Evolutionary conservation across 2,113 vertebrate species (phyloP).

Genomic region (Melanocharis versteri): DNA sequence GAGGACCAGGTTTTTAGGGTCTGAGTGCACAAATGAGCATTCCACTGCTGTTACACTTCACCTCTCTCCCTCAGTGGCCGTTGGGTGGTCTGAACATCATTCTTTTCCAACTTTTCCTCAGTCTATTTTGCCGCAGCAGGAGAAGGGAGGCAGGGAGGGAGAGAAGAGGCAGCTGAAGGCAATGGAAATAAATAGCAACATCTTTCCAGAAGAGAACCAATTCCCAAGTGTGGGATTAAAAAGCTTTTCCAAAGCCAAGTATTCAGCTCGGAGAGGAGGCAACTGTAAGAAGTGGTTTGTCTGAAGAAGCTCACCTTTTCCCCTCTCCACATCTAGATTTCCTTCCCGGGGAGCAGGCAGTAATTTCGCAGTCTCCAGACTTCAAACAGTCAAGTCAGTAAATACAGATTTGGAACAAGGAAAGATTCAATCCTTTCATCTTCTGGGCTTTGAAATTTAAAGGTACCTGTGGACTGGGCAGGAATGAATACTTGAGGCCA

Average conservation of each 20-base stretch:
- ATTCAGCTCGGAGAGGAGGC: not conserved
- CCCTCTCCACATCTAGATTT: not conserved
- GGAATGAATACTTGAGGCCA: not conserved
- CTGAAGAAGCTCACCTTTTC: slow-evolving; percentile 23
- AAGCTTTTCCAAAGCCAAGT: slow-evolving; percentile 26
- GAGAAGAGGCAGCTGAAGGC: slow-evolving; percentile 19
- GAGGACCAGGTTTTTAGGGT: not conserved
- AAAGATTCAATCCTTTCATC: slow-evolving; percentile 36
- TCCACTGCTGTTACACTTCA: not conserved
- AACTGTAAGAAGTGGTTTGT: slow-evolving; percentile 46
- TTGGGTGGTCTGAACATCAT: slow-evolving; percentile 35
- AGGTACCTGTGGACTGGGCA: slow-evolving; percentile 18
- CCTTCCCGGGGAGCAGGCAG: not conserved
- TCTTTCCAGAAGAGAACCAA: slow-evolving; percentile 44
- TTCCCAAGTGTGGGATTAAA: slow-evolving; percentile 38
- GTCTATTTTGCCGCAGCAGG: not conserved
- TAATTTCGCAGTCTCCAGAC: not conserved
- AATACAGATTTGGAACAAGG: slow-evolving; percentile 6
- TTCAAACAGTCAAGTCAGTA: slow-evolving; percentile 8
- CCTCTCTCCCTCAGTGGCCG: not conserved
- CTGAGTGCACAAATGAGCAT: not conserved
- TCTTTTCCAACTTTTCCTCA: not conserved
- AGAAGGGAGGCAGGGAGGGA: not conserved
- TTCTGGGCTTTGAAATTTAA: slow-evolving; percentile 24
- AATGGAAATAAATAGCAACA: slow-evolving; percentile 51